Evolutionary conservation across 1,140 invertebrate genomes (phyloP), one percentile per base, ranked within the genome.

Genomic region (Aporrectodea caliginosa): DNA sequence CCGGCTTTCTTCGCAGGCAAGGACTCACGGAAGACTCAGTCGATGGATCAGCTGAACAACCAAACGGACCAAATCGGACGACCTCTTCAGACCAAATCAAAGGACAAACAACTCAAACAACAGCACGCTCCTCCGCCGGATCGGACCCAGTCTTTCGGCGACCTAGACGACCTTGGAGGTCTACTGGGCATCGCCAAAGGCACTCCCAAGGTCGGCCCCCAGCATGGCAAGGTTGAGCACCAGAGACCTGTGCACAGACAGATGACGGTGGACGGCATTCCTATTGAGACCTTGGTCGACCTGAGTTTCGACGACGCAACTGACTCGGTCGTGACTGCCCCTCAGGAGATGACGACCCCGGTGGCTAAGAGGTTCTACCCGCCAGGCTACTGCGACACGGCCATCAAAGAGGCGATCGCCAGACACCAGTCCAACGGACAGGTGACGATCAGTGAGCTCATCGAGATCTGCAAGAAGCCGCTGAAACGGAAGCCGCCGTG

Each of bases 1-100:
- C 79, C 68, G 16, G 69, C 78, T 1, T 69, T 75, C 58, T 76
- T 35, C 43, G 32, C 71, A 1, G 29, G 58, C 29, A 34, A 74
- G 73, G 34, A 29, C 27, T 33, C 31, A 33, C 31, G 31, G 27
- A 16, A 74, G 1, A 33, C 73, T 31, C 31, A 30, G 12, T 32
- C 31, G 34, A 74, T 33, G 29, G 31, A 74, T 27, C 31, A 72
- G 27, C 70, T 29, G 6, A 74, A 33, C 29, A n/a, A 74, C 31
- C 34, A 33, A 74, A n/a, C 73, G n/a, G 73, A 74, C 31, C 29
- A 31, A 33, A 16, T 34, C 34, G 31, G 73, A 74, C 29, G 73
- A 0, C 22, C 31, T 30, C 31, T 16, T 74, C 73, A 34, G 73
- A 29, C 73, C 33, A 16, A 33, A 2, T 30, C 33, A n/a, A 32